These are phyloP conservation scores for Percopsis omiscomaycus DNA, from an alignment of 2,797 vertebrate genomes.

Conservation along the genomic window DNA sequence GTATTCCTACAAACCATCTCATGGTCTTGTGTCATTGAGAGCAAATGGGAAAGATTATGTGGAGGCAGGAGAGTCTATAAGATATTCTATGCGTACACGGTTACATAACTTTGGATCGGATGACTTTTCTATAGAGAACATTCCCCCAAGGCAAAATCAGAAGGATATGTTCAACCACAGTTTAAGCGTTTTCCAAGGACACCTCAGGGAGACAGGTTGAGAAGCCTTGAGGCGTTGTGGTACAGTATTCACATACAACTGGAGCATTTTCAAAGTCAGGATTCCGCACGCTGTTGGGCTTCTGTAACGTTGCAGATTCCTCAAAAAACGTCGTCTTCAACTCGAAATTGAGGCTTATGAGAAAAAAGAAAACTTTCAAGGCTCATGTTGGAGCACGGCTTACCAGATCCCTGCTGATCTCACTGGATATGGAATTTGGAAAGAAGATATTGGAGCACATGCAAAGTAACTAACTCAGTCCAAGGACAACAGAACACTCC, in stretches of 20 bases:
- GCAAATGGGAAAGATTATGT: constrained; percentile 11
- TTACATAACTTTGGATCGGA: too few relatives aligned
- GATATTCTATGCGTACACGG: too few relatives aligned
- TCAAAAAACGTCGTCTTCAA: neutral
- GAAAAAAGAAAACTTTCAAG: constrained; percentile 1
- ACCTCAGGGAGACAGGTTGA: neutral
- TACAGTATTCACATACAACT: neutral
- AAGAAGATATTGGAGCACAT: neutral
- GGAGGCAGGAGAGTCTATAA: neutral
- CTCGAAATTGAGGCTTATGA: constrained; percentile 15
- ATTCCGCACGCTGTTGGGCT: neutral
- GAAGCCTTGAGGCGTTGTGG: neutral
- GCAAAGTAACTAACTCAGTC: neutral
- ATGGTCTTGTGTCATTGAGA: constrained; percentile 2
- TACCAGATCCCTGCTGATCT: neutral
- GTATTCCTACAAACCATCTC: constrained; percentile 11
- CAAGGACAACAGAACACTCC: too few relatives aligned
- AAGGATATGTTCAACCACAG: neutral
- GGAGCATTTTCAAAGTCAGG: neutral
- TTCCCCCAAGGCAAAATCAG: neutral
- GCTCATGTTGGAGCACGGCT: neutral
- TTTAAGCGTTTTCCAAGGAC: neutral
- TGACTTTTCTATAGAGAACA: constrained; percentile 21
- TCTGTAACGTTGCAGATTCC: neutral
- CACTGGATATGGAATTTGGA: constrained; percentile 3